Evolutionary conservation across 2,797 vertebrate species (phyloP).

Genomic region (Pseudomugil gertrudae): DNA sequence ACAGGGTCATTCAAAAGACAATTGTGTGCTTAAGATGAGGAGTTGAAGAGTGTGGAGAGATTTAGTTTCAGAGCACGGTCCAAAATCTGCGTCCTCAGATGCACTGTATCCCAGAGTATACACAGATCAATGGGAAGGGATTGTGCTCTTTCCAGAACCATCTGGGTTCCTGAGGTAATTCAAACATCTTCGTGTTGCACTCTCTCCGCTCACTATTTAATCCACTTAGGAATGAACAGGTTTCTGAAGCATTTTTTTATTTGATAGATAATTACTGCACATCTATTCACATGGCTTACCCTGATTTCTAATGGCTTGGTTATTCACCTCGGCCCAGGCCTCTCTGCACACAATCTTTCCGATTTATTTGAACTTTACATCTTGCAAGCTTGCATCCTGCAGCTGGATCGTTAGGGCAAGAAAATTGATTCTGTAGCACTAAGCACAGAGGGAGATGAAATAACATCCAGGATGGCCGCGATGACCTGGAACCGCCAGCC

Average conservation of each 20-base stretch:
- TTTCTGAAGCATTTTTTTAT: constrained; percentile 22
- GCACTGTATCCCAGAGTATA: constrained; percentile 69
- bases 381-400: constrained; percentile 71
- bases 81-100: constrained; percentile 81
- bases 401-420: constrained; percentile 71
- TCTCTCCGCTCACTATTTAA: constrained; percentile 33
- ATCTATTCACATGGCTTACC: constrained; percentile 29
- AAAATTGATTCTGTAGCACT: constrained; percentile 79
- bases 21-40: constrained; percentile 80
- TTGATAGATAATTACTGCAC: constrained; percentile 15
- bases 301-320: constrained; percentile 52
- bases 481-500: constrained; percentile 52
- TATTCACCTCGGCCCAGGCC: constrained; percentile 23
- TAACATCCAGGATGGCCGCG: constrained; percentile 68
- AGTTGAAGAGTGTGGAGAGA: constrained; percentile 75
- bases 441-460: constrained; percentile 75
- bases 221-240: constrained; percentile 48
- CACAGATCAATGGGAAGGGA: constrained; percentile 62
- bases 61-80: constrained; percentile 78
- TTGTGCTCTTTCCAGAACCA: constrained; percentile 63
- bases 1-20: constrained; percentile 85
- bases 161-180: constrained; percentile 60
- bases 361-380: constrained; percentile 66
- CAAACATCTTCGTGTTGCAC: constrained; percentile 52
- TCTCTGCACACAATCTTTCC: constrained; percentile 34